Conservation (phyloP, 2,797 vertebrate species). For the Xenopus petersii region DNA sequence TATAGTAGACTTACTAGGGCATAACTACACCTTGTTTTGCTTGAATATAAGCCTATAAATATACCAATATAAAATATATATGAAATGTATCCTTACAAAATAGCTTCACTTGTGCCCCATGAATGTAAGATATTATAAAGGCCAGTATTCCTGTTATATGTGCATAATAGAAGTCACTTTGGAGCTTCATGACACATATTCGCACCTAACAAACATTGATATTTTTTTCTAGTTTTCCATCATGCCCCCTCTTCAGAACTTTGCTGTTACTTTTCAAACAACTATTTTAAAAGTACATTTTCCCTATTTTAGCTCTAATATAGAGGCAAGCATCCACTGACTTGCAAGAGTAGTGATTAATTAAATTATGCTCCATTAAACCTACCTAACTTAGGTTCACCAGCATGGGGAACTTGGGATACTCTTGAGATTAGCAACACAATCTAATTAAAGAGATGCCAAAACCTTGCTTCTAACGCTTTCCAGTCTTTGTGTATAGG, state of each 20-base stretch:
- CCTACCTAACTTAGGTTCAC: slow-evolving; percentile 35
- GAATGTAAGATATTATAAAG: no score
- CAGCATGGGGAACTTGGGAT: slow-evolving; percentile 62
- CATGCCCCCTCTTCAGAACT: neutral
- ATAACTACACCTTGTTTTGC: no score
- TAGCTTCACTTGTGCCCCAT: no score
- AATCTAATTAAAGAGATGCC: slow-evolving; percentile 57
- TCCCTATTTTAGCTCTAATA: slow-evolving; percentile 16
- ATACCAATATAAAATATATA: no score
- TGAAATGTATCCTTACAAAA: no score
- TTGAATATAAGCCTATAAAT: no score
- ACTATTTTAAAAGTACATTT: slow-evolving; percentile 26
- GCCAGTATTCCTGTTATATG: no score
- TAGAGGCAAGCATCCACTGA: slow-evolving; percentile 49
- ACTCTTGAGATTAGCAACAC: slow-evolving; percentile 67
- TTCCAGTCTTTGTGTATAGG: slow-evolving; percentile 64
- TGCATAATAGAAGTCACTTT: no score
- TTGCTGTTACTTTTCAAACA: neutral
- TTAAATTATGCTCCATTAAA: slow-evolving; percentile 74
- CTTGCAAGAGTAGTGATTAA: slow-evolving; percentile 66
- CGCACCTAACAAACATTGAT: no score
- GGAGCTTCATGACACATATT: no score
- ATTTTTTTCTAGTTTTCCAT: no score
- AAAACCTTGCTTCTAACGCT: slow-evolving; percentile 58
- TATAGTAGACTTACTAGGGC: no score